These are phyloP conservation scores for Microtus agrestis DNA, from an alignment of 2,797 vertebrate species.

Conservation along the genomic window DNA sequence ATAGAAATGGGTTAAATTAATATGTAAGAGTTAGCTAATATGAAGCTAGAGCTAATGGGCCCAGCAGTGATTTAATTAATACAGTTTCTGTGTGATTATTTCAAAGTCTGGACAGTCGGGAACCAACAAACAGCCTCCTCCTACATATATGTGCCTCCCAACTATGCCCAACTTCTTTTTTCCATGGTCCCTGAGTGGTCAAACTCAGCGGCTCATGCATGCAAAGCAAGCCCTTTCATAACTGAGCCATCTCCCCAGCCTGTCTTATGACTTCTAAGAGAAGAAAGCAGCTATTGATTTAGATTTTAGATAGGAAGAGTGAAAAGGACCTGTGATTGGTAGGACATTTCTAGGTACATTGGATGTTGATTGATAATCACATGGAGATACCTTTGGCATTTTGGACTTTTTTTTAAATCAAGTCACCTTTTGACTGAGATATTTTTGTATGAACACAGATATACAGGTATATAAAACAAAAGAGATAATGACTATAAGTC, in stretches of 20 bases:
- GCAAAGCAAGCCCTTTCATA: not conserved
- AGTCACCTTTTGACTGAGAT: not conserved
- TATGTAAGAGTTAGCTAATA: too few species aligned
- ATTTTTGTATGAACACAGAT: not conserved
- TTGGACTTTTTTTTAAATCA: not conserved
- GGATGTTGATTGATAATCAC: not conserved
- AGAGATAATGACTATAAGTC: not conserved
- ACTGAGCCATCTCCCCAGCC: not conserved
- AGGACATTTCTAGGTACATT: not conserved
- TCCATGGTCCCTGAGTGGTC: not conserved
- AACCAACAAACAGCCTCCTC: too few species aligned
- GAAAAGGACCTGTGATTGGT: not conserved
- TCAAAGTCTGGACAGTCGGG: too few species aligned
- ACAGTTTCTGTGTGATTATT: too few species aligned
- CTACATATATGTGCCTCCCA: not conserved
- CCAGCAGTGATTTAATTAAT: too few species aligned
- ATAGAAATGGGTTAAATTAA: too few species aligned
- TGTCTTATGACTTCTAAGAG: not conserved
- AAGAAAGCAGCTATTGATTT: not conserved
- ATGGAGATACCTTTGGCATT: not conserved
- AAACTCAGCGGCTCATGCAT: not conserved
- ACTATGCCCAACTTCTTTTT: not conserved
- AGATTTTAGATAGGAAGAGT: constrained; percentile 16
- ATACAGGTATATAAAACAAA: not conserved
- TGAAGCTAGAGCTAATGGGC: too few species aligned